Base-by-base conservation (phyloP, 2,888 invertebrate genomes). In the Chymomyza caudatula region DNA sequence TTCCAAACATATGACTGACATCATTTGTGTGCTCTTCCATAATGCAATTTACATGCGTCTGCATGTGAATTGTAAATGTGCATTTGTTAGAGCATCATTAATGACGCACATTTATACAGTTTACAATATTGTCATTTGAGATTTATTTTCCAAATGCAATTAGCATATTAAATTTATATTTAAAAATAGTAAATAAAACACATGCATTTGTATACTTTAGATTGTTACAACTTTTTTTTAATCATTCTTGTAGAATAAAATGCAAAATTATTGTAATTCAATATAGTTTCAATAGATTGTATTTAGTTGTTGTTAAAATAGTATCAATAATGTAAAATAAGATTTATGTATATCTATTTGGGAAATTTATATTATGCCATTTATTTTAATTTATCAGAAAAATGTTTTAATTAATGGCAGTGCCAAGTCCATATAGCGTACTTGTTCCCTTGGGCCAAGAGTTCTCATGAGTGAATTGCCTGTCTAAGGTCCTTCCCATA, bases 121-220 rank as follows among this genome's bases (percentile, higher is more conserved):
- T 71, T 52, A 52, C 52, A 49, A 60, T 67, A 66, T 49, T 60
- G 64, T 59, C 62, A 75, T 71, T 51, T 60, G 44, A 71, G 74
- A 73, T 71, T 78, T 71, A 82, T 76, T 68, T 69, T 63, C 66
- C 69, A 51, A 71, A 69, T 82, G 78, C 79, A 79, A 81, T 85
- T 85, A 81, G 62, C 65, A 78, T 85, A 71, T 81, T 69, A 73
- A 69, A 85, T 76, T 69, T 66, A 71, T 71, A 62, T 71, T 63
- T 63, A 62, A 71, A 67, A 61, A 54, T 62, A 71, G 60, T 66
- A 72, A 71, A 71, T 71, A 72, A 72, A 71, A 71, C 62, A 59
- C 1, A 43, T 43, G 11, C 44, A 17, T 17, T 17, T 17, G 23
- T 29, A 29, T 29, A 29, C 11, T 6, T 4, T 29, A 29, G 5